phyloP scores from a whole-genome alignment of 92 coral and sea anemone species.

The Zoanthus sansibaricus region DNA sequence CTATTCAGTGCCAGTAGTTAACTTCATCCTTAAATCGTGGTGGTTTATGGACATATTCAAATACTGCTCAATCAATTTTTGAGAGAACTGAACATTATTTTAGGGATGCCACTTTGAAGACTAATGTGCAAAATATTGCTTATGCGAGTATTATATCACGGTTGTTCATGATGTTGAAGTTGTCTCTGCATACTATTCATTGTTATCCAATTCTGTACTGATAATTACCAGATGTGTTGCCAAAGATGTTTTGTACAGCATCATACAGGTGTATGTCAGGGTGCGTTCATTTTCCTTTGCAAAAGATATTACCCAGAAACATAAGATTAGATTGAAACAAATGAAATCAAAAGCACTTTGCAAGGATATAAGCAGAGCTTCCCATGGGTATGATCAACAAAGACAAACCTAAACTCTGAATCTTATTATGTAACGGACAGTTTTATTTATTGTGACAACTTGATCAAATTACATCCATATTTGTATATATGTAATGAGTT shows the following conservation, averaged over 20 bases:
- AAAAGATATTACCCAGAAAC: constrained; percentile 50
- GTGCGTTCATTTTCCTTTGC: constrained; percentile 52
- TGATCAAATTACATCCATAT: too few relatives aligned
- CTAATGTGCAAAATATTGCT: constrained; percentile 34
- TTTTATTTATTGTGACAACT: too few relatives aligned
- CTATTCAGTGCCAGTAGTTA: constrained; percentile 39
- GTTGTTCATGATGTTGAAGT: constrained; percentile 50
- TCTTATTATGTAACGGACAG: too few relatives aligned
- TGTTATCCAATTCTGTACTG: constrained; percentile 37
- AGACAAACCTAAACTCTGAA: not conserved
- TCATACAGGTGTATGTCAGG: constrained; percentile 19
- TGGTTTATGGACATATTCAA: constrained; percentile 50
- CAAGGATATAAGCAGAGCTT: not conserved
- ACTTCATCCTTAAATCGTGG: constrained; percentile 59
- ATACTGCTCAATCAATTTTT: constrained; percentile 54
- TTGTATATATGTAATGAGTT: too few relatives aligned
- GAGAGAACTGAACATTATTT: constrained; percentile 59
- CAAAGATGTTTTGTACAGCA: constrained; percentile 43
- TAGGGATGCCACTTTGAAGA: constrained; percentile 40
- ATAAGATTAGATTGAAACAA: constrained; percentile 42
- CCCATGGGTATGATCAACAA: not conserved
- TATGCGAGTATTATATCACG: constrained; percentile 41
- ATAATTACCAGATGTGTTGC: constrained; percentile 6
- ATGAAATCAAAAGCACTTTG: constrained; percentile 36
- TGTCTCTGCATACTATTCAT: constrained; percentile 45